These are phyloP conservation scores for Keiferia lycopersicella DNA, from an alignment of 2,888 invertebrate genomes.

Conservation along the genomic window DNA sequence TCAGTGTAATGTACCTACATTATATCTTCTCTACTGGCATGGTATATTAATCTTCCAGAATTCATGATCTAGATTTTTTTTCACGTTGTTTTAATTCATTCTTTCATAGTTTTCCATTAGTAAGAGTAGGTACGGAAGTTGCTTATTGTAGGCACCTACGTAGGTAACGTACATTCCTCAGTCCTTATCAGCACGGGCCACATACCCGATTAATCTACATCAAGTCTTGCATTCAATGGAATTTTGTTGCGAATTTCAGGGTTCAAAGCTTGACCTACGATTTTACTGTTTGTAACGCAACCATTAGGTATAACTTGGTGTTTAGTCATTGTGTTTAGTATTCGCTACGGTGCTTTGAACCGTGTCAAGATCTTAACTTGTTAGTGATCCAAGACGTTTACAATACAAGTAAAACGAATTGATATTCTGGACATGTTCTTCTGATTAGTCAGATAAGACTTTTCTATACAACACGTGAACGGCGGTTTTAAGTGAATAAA, in stretches of 20 bases:
- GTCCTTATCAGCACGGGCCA: no score
- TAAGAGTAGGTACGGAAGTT: no score
- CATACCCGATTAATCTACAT: neutral
- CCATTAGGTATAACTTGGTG: constrained; percentile 47
- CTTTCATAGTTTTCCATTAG: no score
- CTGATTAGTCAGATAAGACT: neutral
- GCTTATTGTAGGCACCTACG: no score
- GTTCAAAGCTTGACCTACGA: constrained; percentile 45
- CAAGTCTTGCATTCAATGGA: neutral
- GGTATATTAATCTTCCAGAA: no score
- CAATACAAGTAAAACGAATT: constrained; percentile 50
- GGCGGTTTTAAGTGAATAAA: no score
- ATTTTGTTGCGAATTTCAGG: neutral
- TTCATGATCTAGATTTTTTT: no score
- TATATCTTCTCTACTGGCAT: no score
- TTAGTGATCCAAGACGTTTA: constrained; percentile 61
- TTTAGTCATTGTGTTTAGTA: constrained; percentile 43
- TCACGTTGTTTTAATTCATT: no score
- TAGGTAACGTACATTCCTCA: no score
- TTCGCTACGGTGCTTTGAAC: constrained; percentile 66
- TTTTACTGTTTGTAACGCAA: constrained; percentile 53
- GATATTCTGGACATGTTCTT: constrained; percentile 40
- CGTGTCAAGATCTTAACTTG: constrained; percentile 70
- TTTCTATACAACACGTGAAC: no score
- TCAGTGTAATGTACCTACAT: no score